phyloP scores from a whole-genome alignment of 30 jellyfish, hydroid and myxozoan species.

The Chrysaora quinquecirrha region DNA sequence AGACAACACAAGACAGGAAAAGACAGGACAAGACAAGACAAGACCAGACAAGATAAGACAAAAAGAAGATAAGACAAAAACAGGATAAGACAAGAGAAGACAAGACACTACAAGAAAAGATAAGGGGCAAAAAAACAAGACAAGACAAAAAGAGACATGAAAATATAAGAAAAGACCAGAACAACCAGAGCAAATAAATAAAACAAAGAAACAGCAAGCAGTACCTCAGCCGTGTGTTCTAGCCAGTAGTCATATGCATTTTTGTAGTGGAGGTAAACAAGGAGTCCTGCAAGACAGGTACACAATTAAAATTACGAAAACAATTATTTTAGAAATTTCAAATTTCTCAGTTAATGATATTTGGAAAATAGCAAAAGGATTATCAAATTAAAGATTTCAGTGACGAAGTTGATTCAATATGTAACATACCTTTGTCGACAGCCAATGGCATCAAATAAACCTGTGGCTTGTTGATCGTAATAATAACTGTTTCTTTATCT shows the following conservation, averaged over 20 bases:
- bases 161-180: not conserved
- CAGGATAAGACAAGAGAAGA: too few species aligned
- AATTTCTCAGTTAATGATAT: too few species aligned
- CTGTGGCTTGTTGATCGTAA: slow-evolving; percentile 83
- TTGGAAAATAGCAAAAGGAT: too few species aligned
- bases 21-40: not conserved
- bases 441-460: slow-evolving; percentile 88
- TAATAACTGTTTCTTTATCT: slow-evolving; percentile 87
- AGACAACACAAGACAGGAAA: slow-evolving; percentile 12
- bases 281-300: slow-evolving; percentile 67
- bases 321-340: too few species aligned
- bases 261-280: slow-evolving; percentile 89
- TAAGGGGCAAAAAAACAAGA: not conserved
- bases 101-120: not conserved
- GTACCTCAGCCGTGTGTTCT: slow-evolving; percentile 82
- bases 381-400: too few species aligned
- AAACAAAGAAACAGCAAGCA: not conserved
- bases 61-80: too few species aligned
- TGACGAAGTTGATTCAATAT: too few species aligned
- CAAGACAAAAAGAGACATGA: not conserved
- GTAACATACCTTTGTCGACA: slow-evolving; percentile 97
- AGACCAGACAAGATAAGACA: too few species aligned
- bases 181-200: not conserved
- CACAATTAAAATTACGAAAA: too few species aligned
- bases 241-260: slow-evolving; percentile 93